Base-by-base conservation (phyloP, 2,888 invertebrate species). In the Heliconius hortense region DNA sequence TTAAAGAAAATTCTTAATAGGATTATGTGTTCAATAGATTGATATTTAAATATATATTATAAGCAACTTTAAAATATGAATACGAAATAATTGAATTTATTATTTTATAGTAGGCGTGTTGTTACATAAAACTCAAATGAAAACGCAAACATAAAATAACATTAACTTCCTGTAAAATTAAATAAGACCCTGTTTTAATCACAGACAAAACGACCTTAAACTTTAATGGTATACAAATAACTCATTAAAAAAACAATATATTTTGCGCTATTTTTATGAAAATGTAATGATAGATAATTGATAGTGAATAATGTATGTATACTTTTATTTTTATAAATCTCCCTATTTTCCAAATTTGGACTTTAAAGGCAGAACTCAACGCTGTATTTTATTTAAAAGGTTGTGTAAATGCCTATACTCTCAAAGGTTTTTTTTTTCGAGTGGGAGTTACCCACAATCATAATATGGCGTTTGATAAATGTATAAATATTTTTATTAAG, bases 141-240 rank as follows among this genome's bases (percentile, higher is more conserved):
- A 31, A 59, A 39, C 39, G 43, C 64, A 74, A 63, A 48, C 48
- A 39, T 66, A 71, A 66, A 71, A 72, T 60, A 60, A 75, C 60
- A 72, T 31, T 67, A 62, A 67, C 75, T 67, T 67, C 48, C 59
- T 67, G 68, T 24, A 64, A 72, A 70, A 72, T 64, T 72, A 73
- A 77, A 75, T 77, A 74, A 77, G 70, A 79, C 79, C 79, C 73
- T 79, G 78, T 77, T 74, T 60, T 67, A 72, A 78, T 79, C 75
- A 78, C 79, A 79, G 77, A 76, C 77, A 71, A 73, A 77, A 68
- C 67, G 39, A 75, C 62, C 76, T 70, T 76, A 72, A 64, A 11
- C 35, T 24, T 69, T 72, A 73, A 60, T 59, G 26, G 21, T 21
- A 21, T 31, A 56, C 31, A 66, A 39, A 64, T 24, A 64, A 66